A percentile compares a stretch with the other conserved stretches of the same genome.
Evolutionary conservation across 2,888 invertebrate genomes (phyloP).

Genomic region (Cantharis lateralis): DNA sequence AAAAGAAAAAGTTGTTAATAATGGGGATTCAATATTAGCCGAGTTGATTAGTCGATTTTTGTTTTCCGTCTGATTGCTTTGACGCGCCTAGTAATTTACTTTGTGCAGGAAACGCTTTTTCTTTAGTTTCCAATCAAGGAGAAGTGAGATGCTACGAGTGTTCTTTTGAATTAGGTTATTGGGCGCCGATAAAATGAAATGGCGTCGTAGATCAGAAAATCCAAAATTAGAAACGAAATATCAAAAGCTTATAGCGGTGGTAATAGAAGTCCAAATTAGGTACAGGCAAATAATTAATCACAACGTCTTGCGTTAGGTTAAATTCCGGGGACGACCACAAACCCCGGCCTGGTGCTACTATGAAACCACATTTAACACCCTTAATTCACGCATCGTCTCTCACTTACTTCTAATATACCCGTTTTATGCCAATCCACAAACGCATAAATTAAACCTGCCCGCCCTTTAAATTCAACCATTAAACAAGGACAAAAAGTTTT

Average conservation of each 20-base stretch:
- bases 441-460: neutral
- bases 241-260: slow-evolving; percentile 10
- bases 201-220: slow-evolving; percentile 14
- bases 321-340: slow-evolving; percentile 15
- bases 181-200: slow-evolving; percentile 10
- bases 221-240: slow-evolving; percentile 12
- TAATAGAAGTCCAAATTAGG: slow-evolving; percentile 16
- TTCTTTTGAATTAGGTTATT: slow-evolving; percentile 10
- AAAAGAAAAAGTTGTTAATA: neutral
- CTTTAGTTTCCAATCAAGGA: slow-evolving; percentile 11
- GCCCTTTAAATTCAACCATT: neutral
- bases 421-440: neutral
- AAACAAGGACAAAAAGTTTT: neutral
- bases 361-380: slow-evolving; percentile 16
- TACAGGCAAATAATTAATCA: slow-evolving; percentile 22
- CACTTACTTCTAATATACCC: slow-evolving; percentile 9
- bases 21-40: neutral
- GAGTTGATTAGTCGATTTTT: neutral
- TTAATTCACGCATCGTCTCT: slow-evolving; percentile 12
- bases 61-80: slow-evolving; percentile 1
- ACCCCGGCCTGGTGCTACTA: slow-evolving; percentile 1
- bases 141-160: neutral
- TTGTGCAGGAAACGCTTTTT: slow-evolving; percentile 5
- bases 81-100: neutral
- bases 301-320: slow-evolving; percentile 15